Evolutionary conservation across 2,888 invertebrate genomes (phyloP), one percentile per base, ranked within the genome.

Genomic region (Dasypolia templi): DNA sequence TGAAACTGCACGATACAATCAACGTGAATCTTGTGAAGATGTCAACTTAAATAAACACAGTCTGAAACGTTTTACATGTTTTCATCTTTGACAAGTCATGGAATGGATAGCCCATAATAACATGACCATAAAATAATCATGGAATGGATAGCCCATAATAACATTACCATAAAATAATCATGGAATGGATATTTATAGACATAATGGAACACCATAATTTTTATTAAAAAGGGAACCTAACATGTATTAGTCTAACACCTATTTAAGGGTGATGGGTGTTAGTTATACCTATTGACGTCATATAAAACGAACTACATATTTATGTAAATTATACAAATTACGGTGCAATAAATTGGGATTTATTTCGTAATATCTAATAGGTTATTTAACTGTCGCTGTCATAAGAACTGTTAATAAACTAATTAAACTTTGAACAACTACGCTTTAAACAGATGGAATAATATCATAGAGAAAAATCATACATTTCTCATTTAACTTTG

Each of bases 1-100:
- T 94, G 94, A 86, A 90, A 93, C 95, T 95, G 89, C 49, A 81
- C 39, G 42, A 72, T 35, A 81, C 71, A 82, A 84, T 67, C 77
- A 63, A 55, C 64, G 59, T 84, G 68, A 72, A 68, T 59, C 61
- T 69, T 53, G 55, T 75, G 64, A 76, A 59, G 26, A 77, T 65
- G 46, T 59, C 51, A 65, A 61, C 42, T 61, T 63, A 32, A 64
- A 53, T 53, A 77, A 81, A 81, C 42, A 59, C 42, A 65, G n/a
- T 42, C 64, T 49, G 17, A 44, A 62, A 65, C 29, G 19, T 53
- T 53, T 63, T 32, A 51, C 12, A 61, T 19, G 5, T 59, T 42
- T 59, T 14, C 32, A n/a, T 63, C 32, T 80, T 74, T 75, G 32
- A 39, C 35, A 59, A 61, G 35, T 17, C 19, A 29, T 59, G 39